Percentiles rank a stretch among this genome's conserved stretches.
phyloP scores from a whole-genome alignment of 1,140 invertebrate genomes.

The Drosophila kurseongensis region DNA sequence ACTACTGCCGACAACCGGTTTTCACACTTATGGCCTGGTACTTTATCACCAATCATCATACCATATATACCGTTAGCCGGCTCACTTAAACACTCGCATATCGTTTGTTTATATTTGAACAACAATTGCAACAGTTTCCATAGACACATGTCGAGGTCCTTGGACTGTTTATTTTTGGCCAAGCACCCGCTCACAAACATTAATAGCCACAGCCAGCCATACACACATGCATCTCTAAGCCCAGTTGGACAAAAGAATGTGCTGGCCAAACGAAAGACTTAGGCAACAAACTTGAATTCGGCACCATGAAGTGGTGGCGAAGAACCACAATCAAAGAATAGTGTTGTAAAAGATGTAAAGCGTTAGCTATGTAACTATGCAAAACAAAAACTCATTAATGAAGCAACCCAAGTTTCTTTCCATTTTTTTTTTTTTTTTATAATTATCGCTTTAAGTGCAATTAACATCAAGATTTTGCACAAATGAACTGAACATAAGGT shows the following conservation, averaged over 20 bases:
- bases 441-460: no score
- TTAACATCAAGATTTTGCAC: no score
- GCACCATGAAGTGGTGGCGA: constrained; percentile 12
- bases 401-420: no score
- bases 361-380: neutral
- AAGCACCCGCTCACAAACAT: neutral
- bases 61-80: constrained; percentile 58
- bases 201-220: neutral
- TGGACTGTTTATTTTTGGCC: constrained; percentile 35
- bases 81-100: constrained; percentile 24
- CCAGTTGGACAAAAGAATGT: constrained; percentile 32
- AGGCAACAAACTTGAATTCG: constrained; percentile 70
- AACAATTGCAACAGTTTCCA: constrained; percentile 81
- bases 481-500: no score
- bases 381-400: neutral
- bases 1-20: constrained; percentile 63
- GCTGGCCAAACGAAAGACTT: constrained; percentile 64
- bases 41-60: constrained; percentile 40
- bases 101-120: constrained; percentile 77
- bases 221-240: neutral
- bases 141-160: constrained; percentile 72
- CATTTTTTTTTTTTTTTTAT: neutral
- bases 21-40: constrained; percentile 37
- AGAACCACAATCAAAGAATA: constrained; percentile 29
- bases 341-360: constrained; percentile 15